A percentile compares a stretch with the other conserved stretches of the same genome.
These are phyloP conservation scores for Sabatieria punctata DNA, from an alignment of 2,888 invertebrate genomes.

Conservation along the genomic window DNA sequence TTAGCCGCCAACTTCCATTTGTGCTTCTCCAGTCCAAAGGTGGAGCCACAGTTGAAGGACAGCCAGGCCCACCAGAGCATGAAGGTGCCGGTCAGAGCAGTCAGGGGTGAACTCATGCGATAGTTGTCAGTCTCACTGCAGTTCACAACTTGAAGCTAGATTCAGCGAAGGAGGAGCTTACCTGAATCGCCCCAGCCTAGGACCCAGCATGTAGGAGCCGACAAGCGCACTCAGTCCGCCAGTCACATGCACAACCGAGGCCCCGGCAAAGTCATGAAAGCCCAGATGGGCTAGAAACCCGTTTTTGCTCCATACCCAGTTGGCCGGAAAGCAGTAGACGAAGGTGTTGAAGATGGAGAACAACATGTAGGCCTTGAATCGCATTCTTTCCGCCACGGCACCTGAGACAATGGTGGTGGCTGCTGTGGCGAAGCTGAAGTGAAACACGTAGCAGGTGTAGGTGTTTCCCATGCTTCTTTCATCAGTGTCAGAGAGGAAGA, in stretches of 20 bases:
- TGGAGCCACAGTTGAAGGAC: constrained; percentile 71
- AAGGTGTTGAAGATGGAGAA: constrained; percentile 19
- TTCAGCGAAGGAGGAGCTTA: too few relatives aligned
- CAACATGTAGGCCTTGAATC: constrained; percentile 24
- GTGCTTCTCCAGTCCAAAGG: constrained; percentile 51
- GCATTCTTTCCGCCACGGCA: constrained; percentile 27
- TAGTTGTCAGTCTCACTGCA: too few relatives aligned
- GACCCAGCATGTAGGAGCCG: constrained; percentile 7
- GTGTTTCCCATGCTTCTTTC: background rate
- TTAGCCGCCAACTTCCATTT: constrained; percentile 68
- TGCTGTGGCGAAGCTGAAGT: constrained; percentile 25
- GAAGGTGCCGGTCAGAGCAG: constrained; percentile 45
- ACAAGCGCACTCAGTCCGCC: constrained; percentile 7
- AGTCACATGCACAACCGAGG: constrained; percentile 5
- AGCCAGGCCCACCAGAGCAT: constrained; percentile 95
- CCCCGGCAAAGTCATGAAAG: too few relatives aligned
- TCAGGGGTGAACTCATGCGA: constrained; percentile 5
- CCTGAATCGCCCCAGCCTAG: constrained; percentile 6
- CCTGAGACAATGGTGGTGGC: too few relatives aligned
- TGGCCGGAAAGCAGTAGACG: constrained; percentile 17
- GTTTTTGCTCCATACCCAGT: constrained; percentile 21
- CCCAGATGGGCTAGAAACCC: too few relatives aligned
- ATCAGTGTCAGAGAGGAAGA: background rate
- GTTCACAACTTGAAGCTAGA: too few relatives aligned
- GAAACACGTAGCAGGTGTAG: too few relatives aligned